A percentile compares a stretch with the other conserved stretches of the same genome.
These are phyloP conservation scores for Holothuria scabra DNA, from an alignment of 53 echinoderm and acorn worm species.

Conservation along the genomic window DNA sequence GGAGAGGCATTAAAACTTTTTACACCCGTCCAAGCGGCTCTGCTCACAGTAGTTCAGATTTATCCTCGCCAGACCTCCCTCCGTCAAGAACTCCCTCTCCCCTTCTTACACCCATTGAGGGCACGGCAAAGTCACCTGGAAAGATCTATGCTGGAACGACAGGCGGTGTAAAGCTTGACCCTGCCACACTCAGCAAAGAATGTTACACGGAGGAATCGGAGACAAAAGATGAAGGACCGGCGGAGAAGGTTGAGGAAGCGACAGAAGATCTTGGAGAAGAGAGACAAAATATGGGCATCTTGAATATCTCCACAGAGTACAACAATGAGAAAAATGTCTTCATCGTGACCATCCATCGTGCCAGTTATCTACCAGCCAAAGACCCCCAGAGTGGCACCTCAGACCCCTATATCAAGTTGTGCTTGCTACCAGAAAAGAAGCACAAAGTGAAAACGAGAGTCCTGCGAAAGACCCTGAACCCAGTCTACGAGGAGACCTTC, in stretches of 20 bases:
- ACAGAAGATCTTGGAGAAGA: conserved; percentile 69
- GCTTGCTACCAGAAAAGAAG: conserved; percentile 97
- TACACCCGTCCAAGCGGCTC: conserved; percentile 87
- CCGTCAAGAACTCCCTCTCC: conserved; percentile 75
- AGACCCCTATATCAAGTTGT: conserved; percentile 98
- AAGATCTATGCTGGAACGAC: conserved; percentile 72
- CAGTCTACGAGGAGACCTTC: conserved; percentile 99
- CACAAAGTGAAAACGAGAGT: conserved; percentile 99
- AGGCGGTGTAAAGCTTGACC: conserved; percentile 77
- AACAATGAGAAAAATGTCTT: conserved; percentile 87
- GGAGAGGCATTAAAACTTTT: conserved; percentile 77
- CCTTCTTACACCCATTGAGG: conserved; percentile 78
- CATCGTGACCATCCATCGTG: conserved; percentile 96
- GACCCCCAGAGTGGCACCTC: conserved; percentile 86
- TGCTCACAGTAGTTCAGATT: conserved; percentile 90
- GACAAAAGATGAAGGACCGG: conserved; percentile 74
- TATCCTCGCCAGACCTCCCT: conserved; percentile 87
- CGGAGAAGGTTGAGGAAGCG: conserved; percentile 68
- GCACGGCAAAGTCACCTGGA: conserved; percentile 55
- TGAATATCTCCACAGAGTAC: conserved; percentile 93
- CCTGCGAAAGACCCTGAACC: conserved; percentile 89
- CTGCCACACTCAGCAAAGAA: conserved; percentile 85
- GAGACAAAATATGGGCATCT: conserved; percentile 77
- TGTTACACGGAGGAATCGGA: conserved; percentile 92
- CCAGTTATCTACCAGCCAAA: conserved; percentile 82